Evolutionary conservation across 1,140 invertebrate species (phyloP).

Genomic region (Aphelinus certus): DNA sequence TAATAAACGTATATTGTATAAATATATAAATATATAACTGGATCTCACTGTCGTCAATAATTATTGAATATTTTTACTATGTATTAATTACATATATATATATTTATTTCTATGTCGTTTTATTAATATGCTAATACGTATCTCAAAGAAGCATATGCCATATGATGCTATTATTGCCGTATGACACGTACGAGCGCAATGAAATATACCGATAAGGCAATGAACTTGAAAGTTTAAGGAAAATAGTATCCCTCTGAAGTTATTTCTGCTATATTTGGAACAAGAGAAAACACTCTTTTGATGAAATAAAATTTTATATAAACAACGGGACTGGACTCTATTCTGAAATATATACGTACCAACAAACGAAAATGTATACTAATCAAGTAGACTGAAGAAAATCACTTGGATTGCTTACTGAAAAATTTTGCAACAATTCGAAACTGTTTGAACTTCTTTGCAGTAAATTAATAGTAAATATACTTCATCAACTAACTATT

Average conservation of each 20-base stretch:
- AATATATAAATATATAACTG: conserved; percentile 44
- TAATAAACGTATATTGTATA: conserved; percentile 26
- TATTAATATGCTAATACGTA: conserved; percentile 44
- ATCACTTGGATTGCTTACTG: no score
- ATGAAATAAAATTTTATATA: neutral
- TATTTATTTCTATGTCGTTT: conserved; percentile 44
- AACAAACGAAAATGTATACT: no score
- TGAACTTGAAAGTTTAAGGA: neutral
- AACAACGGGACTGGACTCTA: no score
- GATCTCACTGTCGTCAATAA: conserved; percentile 41
- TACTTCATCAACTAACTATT: no score
- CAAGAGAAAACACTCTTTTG: conserved; percentile 14
- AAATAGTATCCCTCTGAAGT: conserved; percentile 6
- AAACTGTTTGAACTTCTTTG: no score
- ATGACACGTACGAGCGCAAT: conserved; percentile 1
- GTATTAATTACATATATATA: conserved; percentile 31
- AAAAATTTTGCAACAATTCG: no score
- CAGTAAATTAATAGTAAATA: no score
- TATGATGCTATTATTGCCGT: conserved; percentile 35
- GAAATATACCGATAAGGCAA: conserved; percentile 2
- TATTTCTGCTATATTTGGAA: conserved; percentile 16
- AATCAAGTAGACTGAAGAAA: no score
- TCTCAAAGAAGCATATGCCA: conserved; percentile 32
- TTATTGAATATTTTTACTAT: conserved; percentile 39
- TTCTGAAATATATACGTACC: no score